Percentiles rank a stretch among this genome's conserved stretches.
Evolutionary conservation across 2,888 invertebrate species (phyloP).

Genomic region (Pinctada fucata): DNA sequence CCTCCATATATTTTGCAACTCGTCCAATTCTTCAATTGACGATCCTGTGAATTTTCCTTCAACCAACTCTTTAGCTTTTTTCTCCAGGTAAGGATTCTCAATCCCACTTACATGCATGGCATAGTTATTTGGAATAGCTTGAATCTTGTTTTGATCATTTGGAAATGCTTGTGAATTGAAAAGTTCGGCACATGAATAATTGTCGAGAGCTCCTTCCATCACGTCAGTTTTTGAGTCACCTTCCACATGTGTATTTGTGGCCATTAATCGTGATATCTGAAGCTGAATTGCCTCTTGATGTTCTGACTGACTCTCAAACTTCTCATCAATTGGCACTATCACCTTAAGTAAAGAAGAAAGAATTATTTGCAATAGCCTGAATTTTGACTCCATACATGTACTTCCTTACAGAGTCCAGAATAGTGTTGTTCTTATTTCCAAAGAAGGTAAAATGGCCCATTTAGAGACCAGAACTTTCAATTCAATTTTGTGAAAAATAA

Average conservation of each 20-base stretch:
- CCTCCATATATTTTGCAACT: constrained; percentile 46
- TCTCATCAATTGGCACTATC: constrained; percentile 86
- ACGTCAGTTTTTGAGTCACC: constrained; percentile 82
- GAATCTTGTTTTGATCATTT: constrained; percentile 51
- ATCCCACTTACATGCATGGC: constrained; percentile 56
- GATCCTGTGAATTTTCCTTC: constrained; percentile 40
- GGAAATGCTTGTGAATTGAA: constrained; percentile 78
- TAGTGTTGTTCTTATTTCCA: neutral
- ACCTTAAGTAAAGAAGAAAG: constrained; percentile 80
- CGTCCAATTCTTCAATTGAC: constrained; percentile 32
- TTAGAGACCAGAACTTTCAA: neutral
- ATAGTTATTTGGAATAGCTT: constrained; percentile 60
- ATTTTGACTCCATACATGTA: neutral
- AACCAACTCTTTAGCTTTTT: constrained; percentile 53
- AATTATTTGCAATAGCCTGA: neutral
- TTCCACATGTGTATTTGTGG: constrained; percentile 84
- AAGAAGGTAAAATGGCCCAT: neutral
- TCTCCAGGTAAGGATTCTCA: constrained; percentile 67
- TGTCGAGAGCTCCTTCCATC: constrained; percentile 87
- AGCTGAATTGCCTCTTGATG: constrained; percentile 91
- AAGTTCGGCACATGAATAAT: constrained; percentile 86
- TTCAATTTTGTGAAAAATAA: neutral
- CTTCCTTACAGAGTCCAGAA: neutral
- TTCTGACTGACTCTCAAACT: constrained; percentile 85
- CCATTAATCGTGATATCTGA: constrained; percentile 86